Base-by-base conservation (phyloP, 2,888 invertebrate species). In the Limenitis camilla region DNA sequence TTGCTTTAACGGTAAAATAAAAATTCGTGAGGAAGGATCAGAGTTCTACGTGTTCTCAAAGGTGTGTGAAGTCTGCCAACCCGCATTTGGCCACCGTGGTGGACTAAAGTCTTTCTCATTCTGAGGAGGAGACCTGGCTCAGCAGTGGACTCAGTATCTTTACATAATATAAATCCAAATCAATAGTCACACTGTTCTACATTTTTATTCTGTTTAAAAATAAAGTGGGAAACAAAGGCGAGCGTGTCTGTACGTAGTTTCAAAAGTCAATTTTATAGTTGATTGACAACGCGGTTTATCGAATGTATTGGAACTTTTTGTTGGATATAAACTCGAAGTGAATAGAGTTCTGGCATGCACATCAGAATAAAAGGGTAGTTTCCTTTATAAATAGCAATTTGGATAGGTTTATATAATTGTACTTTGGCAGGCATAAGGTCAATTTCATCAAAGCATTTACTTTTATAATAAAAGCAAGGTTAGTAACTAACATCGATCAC, bases 221-320 rank as follows among this genome's bases (percentile, higher is more conserved):
- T 6, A 35, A 45, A 38, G 43, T 40, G 43, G 38, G 19, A 40
- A 48, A 56, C 48, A 48, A 56, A 56, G 41, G 53, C 48, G 51
- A 49, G 56, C 56, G 56, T 56, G 56, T 51, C 53, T 53, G 51
- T 41, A 35, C 45, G 56, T 49, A 42, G 56, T 49, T 57, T 49
- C 48, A 48, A 49, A 54, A 57, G 51, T 49, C 54, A 52, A 52
- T 57, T 57, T 54, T 53, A 57, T 57, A 53, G 51, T 54, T 53
- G 56, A 57, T 57, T 51, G 56, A 57, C 56, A 52, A 49, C 41
- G 52, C 40, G 48, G 52, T 41, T 38, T 44, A 55, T 52, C 55
- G 51, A 44, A 39, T 49, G 44, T 44, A 48, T 42, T 33, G 42
- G 19, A 27, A 54, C 35, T 54, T 52, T 55, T 52, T 55, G 41